Base-by-base conservation (phyloP, 2,888 invertebrate genomes). In the Diaperis boleti region DNA sequence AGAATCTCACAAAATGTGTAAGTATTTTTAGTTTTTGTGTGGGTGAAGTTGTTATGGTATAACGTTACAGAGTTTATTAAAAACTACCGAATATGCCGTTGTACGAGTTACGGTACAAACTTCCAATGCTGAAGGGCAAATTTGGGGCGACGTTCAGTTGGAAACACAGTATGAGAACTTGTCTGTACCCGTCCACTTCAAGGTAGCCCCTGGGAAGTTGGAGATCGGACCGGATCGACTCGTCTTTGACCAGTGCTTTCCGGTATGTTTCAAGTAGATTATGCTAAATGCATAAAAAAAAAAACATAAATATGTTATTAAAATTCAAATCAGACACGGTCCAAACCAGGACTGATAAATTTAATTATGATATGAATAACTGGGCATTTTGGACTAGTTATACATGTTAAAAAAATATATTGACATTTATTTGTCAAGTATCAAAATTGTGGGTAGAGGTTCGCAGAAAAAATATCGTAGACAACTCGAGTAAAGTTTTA, bases 201-300 rank as follows among this genome's bases (percentile, higher is more conserved):
- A 87, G 72, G 89, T 92, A n/a, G 89, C 91, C 0, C 86, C 88
- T 71, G 94, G 93, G 20, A 87, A 87, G 74, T 82, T 94, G 64
- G 85, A 88, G 79, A 85, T 90, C 55, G 86, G 87, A 65, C 88
- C 89, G 62, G 87, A 88, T 72, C 84, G 86, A 73, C 81, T 94
- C 22, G 83, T 88, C 47, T 91, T 94, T 78, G 87, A 88, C 67
- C 88, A 91, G 78, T 92, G 91, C 74, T 94, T 92, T 85, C 94
- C 92, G 65, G 92, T 92, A 82, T 86, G 87, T 56, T 26, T 3
- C 6, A 26, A n/a, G n/a, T n/a, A n/a, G n/a, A n/a, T n/a, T n/a
- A n/a, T n/a, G n/a, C n/a, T n/a, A n/a, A n/a, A n/a, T n/a, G n/a
- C n/a, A 5, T 3, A 26, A 26, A 26, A 26, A 26, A n/a, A 26